Evolutionary conservation across 2,797 vertebrate genomes (phyloP).

Genomic region (Channallabes apus): DNA sequence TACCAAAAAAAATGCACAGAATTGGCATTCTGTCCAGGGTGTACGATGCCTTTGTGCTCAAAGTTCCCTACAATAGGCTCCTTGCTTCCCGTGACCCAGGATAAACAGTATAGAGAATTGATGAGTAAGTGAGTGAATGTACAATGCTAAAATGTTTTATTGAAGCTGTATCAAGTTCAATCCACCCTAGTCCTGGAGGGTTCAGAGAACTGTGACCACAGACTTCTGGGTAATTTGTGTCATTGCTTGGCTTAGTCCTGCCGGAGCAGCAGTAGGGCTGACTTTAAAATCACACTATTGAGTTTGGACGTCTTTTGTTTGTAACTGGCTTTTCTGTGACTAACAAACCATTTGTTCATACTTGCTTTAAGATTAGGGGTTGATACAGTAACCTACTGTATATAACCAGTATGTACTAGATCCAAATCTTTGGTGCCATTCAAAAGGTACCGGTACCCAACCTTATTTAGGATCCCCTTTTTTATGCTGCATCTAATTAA

Average conservation of each 20-base stretch:
- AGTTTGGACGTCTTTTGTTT: neutral
- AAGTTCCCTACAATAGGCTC: no score
- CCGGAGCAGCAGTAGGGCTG: neutral
- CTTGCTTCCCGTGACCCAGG: no score
- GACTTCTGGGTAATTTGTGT: neutral
- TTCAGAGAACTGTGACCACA: neutral
- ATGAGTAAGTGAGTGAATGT: no score
- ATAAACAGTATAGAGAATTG: no score
- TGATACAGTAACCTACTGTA: no score
- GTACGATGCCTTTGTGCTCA: no score
- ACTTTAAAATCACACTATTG: neutral
- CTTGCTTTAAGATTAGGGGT: neutral
- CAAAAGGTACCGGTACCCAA: no score
- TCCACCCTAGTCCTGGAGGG: neutral
- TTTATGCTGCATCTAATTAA: neutral
- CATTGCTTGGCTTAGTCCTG: neutral
- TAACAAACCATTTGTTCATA: neutral
- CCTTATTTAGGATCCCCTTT: no score
- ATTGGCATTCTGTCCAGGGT: no score
- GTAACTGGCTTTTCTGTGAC: neutral
- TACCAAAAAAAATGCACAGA: neutral
- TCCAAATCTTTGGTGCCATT: no score
- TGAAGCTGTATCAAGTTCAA: neutral
- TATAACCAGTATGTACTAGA: no score
- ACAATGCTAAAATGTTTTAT: neutral